Evolutionary conservation across 2,113 vertebrate genomes (phyloP).

Genomic region (Aramus guarauna): DNA sequence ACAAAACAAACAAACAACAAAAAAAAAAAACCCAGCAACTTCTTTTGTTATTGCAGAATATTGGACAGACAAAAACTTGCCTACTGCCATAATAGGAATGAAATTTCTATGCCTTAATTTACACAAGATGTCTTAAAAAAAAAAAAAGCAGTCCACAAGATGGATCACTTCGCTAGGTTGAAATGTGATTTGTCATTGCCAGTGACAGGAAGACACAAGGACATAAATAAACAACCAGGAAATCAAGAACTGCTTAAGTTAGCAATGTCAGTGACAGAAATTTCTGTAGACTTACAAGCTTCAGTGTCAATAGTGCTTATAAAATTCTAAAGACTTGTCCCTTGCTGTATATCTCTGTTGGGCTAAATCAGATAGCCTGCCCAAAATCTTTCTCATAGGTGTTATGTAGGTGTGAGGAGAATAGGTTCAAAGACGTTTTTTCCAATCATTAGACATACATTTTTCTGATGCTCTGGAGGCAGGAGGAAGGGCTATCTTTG

Average conservation of each 20-base stretch:
- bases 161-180: background rate
- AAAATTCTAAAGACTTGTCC: background rate
- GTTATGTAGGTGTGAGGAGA: background rate
- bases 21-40: background rate
- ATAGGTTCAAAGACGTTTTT: background rate
- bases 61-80: background rate
- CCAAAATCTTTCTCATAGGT: background rate
- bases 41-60: background rate
- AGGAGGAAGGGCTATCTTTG: background rate
- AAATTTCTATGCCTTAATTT: background rate
- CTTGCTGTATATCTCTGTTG: background rate
- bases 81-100: background rate
- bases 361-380: background rate
- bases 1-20: too few species aligned
- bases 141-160: background rate
- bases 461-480: background rate
- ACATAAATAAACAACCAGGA: background rate
- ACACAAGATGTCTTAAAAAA: background rate
- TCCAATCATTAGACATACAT: background rate
- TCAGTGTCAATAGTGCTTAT: background rate
- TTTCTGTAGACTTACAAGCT: background rate
- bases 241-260: background rate
- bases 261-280: background rate
- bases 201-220: background rate
- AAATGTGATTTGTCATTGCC: background rate